Percentiles rank a stretch among this genome's conserved stretches.
These are phyloP conservation scores for Egretta garzetta DNA, from an alignment of 2,113 vertebrate species.

Conservation along the genomic window DNA sequence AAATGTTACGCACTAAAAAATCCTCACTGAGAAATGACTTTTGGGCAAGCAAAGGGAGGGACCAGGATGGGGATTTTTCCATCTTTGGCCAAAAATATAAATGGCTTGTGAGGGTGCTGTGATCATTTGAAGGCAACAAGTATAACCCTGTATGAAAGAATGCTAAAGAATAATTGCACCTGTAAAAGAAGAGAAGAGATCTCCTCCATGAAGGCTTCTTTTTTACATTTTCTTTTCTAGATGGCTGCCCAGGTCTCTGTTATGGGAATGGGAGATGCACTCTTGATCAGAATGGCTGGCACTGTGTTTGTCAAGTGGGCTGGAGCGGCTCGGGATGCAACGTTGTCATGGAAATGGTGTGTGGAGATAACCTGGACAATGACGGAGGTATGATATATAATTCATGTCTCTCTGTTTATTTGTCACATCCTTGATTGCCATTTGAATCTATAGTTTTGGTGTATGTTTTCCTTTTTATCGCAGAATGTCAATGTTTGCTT, in stretches of 20 bases:
- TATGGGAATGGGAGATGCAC: constrained; percentile 96
- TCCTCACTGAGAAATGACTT: not conserved
- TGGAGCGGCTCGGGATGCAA: constrained; percentile 96
- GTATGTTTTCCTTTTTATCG: constrained; percentile 18
- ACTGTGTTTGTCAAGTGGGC: constrained; percentile 95
- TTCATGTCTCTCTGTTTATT: not conserved
- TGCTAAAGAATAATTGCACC: not conserved
- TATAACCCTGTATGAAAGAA: not conserved
- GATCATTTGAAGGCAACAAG: not conserved
- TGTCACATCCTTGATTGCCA: not conserved
- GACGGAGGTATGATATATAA: constrained; percentile 87
- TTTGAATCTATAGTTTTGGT: not conserved
- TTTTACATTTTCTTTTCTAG: constrained; percentile 70
- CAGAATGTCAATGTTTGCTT: not conserved
- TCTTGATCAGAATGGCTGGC: constrained; percentile 97
- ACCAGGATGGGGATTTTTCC: not conserved
- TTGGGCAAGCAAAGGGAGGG: not conserved
- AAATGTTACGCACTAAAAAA: not conserved
- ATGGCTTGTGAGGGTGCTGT: not conserved
- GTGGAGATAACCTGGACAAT: constrained; percentile 94
- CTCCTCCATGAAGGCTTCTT: not conserved
- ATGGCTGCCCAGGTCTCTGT: constrained; percentile 95
- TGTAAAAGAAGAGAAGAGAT: not conserved
- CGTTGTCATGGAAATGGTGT: constrained; percentile 97
- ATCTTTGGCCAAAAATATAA: not conserved